Percentiles rank a stretch among this genome's conserved stretches.
phyloP scores from a whole-genome alignment of 2,888 invertebrate species.

The Ceriagrion tenellum region DNA sequence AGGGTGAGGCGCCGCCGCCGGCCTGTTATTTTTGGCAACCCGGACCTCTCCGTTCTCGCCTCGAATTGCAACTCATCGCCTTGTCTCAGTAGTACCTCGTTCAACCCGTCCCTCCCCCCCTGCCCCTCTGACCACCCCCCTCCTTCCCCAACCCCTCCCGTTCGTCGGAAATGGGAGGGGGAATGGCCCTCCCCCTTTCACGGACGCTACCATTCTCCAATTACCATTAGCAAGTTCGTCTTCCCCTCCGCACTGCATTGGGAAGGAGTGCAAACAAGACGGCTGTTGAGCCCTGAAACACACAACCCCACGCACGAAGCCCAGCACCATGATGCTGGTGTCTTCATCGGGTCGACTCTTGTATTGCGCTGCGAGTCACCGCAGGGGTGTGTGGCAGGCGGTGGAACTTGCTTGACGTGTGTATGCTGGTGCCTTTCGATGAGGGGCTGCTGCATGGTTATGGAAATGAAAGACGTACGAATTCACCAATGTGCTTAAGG shows the following conservation, averaged over 20 bases:
- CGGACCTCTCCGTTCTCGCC: neutral
- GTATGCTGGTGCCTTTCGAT: too few relatives aligned
- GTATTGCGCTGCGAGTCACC: too few relatives aligned
- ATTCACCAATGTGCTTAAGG: too few relatives aligned
- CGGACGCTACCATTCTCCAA: neutral
- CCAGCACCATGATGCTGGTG: too few relatives aligned
- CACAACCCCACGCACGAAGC: neutral
- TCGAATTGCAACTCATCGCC: neutral
- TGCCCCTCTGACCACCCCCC: too few relatives aligned
- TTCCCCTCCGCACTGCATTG: neutral
- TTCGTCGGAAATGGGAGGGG: neutral
- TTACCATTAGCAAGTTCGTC: neutral
- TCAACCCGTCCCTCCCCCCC: too few relatives aligned
- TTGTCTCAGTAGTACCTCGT: neutral
- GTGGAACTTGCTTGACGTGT: too few relatives aligned
- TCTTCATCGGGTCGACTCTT: too few relatives aligned
- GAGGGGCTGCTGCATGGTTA: too few relatives aligned
- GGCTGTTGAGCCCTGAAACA: neutral
- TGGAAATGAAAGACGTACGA: too few relatives aligned
- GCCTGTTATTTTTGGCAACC: slow-evolving; percentile 10
- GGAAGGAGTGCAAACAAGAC: neutral
- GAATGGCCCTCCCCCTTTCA: neutral
- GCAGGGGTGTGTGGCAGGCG: too few relatives aligned
- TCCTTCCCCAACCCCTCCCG: neutral
- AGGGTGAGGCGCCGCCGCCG: neutral